phyloP scores from a whole-genome alignment of 2,888 invertebrate species.

The Cheilosia pagana region DNA sequence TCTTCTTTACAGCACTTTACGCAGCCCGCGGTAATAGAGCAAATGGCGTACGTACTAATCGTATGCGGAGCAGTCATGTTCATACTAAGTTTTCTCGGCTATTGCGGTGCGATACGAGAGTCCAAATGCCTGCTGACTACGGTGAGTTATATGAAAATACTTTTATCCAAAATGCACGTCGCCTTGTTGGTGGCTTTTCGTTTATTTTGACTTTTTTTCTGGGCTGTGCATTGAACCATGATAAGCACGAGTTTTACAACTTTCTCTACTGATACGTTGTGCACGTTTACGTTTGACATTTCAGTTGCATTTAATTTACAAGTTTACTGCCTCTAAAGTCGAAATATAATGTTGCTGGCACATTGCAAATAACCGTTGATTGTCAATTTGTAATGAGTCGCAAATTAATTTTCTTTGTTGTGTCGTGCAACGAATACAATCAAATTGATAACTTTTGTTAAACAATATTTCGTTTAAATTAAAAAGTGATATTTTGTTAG shows the following conservation, averaged over 20 bases:
- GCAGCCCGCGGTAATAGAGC: slow-evolving; percentile 87
- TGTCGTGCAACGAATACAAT: too few relatives aligned
- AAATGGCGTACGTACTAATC: slow-evolving; percentile 88
- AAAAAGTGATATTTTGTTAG: too few relatives aligned
- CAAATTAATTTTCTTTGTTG: background rate
- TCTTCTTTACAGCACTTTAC: slow-evolving; percentile 85
- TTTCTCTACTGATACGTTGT: background rate
- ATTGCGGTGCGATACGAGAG: slow-evolving; percentile 88
- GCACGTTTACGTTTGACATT: background rate
- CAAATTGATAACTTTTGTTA: too few relatives aligned
- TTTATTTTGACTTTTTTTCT: background rate
- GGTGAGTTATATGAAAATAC: slow-evolving; percentile 84
- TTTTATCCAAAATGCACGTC: slow-evolving; percentile 1
- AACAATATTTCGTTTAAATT: too few relatives aligned
- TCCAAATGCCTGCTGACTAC: slow-evolving; percentile 87
- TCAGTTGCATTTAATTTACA: background rate
- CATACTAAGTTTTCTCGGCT: slow-evolving; percentile 89
- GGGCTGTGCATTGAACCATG: slow-evolving; percentile 1
- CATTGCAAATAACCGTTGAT: background rate
- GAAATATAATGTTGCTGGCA: background rate
- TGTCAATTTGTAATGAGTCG: background rate
- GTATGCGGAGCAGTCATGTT: slow-evolving; percentile 88
- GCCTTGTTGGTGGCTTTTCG: background rate
- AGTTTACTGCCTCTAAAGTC: background rate
- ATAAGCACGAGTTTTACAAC: background rate